Evolutionary conservation across 1,140 invertebrate species (phyloP), one percentile per base, ranked within the genome.

Genomic region (Drosophila nasuta): DNA sequence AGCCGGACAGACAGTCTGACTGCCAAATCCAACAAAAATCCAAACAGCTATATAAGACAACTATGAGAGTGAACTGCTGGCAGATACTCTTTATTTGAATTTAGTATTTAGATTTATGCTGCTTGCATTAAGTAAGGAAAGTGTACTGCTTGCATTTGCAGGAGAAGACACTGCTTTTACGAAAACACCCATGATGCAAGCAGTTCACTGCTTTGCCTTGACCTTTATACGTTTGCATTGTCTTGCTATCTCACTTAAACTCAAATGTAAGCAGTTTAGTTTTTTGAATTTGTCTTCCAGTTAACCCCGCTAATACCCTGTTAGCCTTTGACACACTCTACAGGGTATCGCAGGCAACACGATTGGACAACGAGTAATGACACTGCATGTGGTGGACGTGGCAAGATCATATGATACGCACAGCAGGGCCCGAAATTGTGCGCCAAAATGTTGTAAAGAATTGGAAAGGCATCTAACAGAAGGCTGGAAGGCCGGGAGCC

Each of bases 361-460:
- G 38, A 38, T 65, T 56, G 63, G 51, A 65, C 57, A 73, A 63
- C 77, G 77, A 85, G 74, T 81, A 85, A 85, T 85, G 82, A 85
- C 81, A 85, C 81, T 70, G 73, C 74, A 79, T 72, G 41, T 33
- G 73, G 74, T 52, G 56, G 66, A 69, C 54, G 33, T 46, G 71
- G 71, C 63, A 64, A 72, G 77, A 76, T 70, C 74, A 83, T 54
- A 75, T 75, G 75, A 83, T 77, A 80, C 78, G 77, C 83, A 75
- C 85, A 85, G 85, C 85, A 89, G 85, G 85, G 82, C 82, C 71
- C 65, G 67, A 76, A 75, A 69, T 35, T 65, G 38, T 20, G 5
- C 35, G 30, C 13, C 56, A 52, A 57, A 57, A 57, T 57, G 54
- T 57, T 57, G 54, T 41, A 33, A 41, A 57, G 54, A 57, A 41